Evolutionary conservation across 2,797 vertebrate genomes (phyloP).

Genomic region (Macropodus opercularis): DNA sequence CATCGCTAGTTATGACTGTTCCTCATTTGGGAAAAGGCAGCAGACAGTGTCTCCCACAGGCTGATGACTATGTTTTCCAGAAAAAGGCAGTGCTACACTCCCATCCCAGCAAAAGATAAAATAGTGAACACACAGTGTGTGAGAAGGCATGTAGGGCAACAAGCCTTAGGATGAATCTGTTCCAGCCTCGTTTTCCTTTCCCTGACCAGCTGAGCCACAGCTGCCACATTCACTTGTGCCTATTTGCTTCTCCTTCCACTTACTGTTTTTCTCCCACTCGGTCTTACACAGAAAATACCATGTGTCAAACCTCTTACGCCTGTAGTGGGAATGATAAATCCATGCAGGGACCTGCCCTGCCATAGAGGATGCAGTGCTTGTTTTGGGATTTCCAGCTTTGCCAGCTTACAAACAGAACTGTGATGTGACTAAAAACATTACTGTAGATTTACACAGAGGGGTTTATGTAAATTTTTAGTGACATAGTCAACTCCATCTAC

Average conservation of each 20-base stretch:
- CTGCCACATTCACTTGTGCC: constrained; percentile 63
- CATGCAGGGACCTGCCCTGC: constrained; percentile 59
- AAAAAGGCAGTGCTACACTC: constrained; percentile 26
- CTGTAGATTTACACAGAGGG: no score
- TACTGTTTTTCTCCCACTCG: constrained; percentile 6
- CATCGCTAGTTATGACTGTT: constrained; percentile 7
- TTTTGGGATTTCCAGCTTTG: constrained; percentile 40
- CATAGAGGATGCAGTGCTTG: constrained; percentile 38
- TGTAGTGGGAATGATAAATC: constrained; percentile 71
- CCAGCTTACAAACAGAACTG: constrained; percentile 15
- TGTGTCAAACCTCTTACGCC: constrained; percentile 68
- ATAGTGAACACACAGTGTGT: constrained; percentile 57
- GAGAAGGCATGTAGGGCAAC: constrained; percentile 67
- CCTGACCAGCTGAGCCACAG: constrained; percentile 73
- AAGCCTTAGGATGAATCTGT: constrained; percentile 79
- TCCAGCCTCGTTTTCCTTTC: constrained; percentile 67
- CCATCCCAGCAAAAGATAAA: constrained; percentile 45
- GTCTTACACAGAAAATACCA: constrained; percentile 40
- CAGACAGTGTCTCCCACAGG: constrained; percentile 32
- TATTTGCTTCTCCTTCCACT: constrained; percentile 6
- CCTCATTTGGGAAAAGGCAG: constrained; percentile 23
- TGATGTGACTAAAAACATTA: no score
- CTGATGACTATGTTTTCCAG: constrained; percentile 17
- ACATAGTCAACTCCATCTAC: constrained; percentile 6
- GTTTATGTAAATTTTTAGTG: no score